These are phyloP conservation scores for Dufourea novaeangliae DNA, from an alignment of 1,140 invertebrate species.

Conservation along the genomic window DNA sequence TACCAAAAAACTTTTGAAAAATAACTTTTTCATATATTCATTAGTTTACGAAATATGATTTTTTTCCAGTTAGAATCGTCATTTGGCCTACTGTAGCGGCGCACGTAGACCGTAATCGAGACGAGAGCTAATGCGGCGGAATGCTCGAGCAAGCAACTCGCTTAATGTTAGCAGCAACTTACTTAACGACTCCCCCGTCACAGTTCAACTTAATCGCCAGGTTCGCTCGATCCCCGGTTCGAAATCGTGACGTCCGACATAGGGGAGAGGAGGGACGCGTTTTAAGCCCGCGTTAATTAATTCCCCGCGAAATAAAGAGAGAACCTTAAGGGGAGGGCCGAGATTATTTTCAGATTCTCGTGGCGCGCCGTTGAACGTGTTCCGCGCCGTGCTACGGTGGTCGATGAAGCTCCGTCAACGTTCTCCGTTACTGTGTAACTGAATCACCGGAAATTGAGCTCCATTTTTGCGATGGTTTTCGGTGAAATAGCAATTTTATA, in stretches of 20 bases:
- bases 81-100: no score
- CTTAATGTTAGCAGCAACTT: constrained; percentile 45
- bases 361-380: no score
- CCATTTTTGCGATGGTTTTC: neutral
- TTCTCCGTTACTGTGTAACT: neutral
- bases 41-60: no score
- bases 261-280: neutral
- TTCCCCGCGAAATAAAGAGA: neutral
- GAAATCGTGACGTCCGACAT: neutral
- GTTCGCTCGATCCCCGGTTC: constrained; percentile 22
- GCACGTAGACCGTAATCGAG: constrained; percentile 30
- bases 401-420: neutral
- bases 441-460: constrained; percentile 7
- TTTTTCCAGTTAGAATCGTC: no score
- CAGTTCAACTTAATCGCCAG: constrained; percentile 42
- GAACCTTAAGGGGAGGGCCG: neutral
- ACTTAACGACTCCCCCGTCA: constrained; percentile 49
- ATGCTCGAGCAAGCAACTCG: constrained; percentile 27
- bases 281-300: neutral
- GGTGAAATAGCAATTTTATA: neutral
- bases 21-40: no score
- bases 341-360: neutral
- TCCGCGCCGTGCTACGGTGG: no score
- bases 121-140: constrained; percentile 34
- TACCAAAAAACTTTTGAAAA: no score